Evolutionary conservation across 2,113 vertebrate genomes (phyloP), one percentile per base, ranked within the genome.

Genomic region (Clarias macrocephalus): DNA sequence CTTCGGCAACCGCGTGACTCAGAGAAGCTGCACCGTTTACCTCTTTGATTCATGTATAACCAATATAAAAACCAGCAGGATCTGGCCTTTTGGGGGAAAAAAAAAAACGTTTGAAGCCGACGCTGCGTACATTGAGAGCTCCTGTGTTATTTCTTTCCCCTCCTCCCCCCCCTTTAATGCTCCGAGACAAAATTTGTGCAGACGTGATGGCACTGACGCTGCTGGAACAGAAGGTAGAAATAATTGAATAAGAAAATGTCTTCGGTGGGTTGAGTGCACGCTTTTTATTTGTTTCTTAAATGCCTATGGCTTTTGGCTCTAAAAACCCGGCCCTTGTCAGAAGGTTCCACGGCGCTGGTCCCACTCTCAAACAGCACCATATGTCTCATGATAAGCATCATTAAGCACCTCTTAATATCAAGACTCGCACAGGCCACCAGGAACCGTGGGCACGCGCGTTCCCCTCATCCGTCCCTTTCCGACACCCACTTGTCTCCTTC

Each of bases 301-400:
- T 87, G 82, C 80, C 57, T 52, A 48, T 37, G 83, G 88, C 76
- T 86, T 59, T 82, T 30, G 15, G 82, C 56, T 86, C 86, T 60
- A 73, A 87, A 90, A 90, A 77, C 80, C 80, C 56, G 76, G 65
- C 37, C 87, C 88, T 84, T 90, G 87, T 87, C 87, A 57, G 88
- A 88, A 90, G 86, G 77, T 85, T 90, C 63, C 42, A 85, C 80
- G 79, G 85, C 73, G 82, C 60, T 87, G 73, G 88, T 92, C 86
- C 85, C 86, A 86, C 88, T 90, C 90, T 93, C 54, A 80, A 93
- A 94, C 92, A 89, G 93, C 92, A 91, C 94, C 95, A 95, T 95
- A 94, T 95, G 94, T 93, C 92, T 93, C 66, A 91, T 94, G 91
- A 93, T 94, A 94, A 94, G 93, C 92, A 93, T 93, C 90, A 92